Evolutionary conservation across 2,113 vertebrate species (phyloP).

Genomic region (Melanostigma gelatinosum): DNA sequence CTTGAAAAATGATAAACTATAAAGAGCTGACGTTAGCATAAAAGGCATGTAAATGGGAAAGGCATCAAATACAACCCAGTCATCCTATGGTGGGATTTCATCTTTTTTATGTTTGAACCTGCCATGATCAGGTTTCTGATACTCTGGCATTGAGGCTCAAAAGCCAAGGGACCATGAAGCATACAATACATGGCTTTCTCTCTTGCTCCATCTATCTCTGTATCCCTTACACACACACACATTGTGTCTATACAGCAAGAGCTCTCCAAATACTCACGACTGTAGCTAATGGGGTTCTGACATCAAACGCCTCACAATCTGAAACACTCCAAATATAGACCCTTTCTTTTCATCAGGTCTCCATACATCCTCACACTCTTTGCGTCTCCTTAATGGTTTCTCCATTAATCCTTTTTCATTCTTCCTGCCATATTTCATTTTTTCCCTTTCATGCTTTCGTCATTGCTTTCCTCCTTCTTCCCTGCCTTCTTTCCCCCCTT

Average conservation of each 20-base stretch:
- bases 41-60: not conserved
- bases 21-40: conserved; percentile 24
- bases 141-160: conserved; percentile 6
- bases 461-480: not conserved
- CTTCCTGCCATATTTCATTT: not conserved
- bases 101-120: conserved; percentile 23
- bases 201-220: not conserved
- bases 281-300: conserved; percentile 54
- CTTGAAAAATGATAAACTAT: conserved; percentile 33
- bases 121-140: not conserved
- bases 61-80: not conserved
- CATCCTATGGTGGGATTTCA: not conserved
- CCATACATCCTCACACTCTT: not conserved
- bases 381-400: conserved; percentile 9
- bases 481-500: not conserved
- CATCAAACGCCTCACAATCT: conserved; percentile 51
- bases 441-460: not conserved
- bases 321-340: conserved; percentile 42
- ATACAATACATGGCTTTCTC: not conserved
- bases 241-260: conserved; percentile 21
- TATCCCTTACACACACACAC: not conserved
- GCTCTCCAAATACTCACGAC: conserved; percentile 29
- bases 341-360: conserved; percentile 25
- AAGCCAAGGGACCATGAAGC: conserved; percentile 5
- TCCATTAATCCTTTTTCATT: conserved; percentile 1